Evolutionary conservation across 2,888 invertebrate genomes (phyloP).

Genomic region (Rotaria socialis): DNA sequence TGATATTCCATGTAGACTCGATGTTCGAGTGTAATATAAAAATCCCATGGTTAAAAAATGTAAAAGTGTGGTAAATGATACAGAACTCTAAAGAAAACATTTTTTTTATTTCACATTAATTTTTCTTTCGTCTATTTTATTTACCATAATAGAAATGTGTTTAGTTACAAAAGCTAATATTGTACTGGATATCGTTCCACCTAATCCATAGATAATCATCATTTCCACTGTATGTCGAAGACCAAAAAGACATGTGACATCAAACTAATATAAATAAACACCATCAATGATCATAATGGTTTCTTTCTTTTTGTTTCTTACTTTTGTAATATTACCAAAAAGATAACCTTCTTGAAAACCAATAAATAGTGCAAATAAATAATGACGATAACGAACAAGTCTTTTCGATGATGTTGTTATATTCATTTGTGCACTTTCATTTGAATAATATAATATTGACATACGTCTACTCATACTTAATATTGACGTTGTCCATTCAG

Average conservation of each 20-base stretch:
- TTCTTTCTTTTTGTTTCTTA: background rate
- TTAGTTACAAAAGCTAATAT: background rate
- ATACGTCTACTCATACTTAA: slow-evolving; percentile 7
- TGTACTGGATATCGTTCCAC: background rate
- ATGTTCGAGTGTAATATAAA: background rate
- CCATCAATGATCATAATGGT: background rate
- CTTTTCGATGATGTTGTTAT: background rate
- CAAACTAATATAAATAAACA: background rate
- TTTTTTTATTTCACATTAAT: too few species aligned
- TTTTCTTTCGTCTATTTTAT: too few species aligned
- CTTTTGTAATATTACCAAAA: background rate
- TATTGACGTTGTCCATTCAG: background rate
- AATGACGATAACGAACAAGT: background rate
- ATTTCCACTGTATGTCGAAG: slow-evolving; percentile 16
- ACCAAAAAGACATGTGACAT: slow-evolving; percentile 24
- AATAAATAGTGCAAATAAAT: slow-evolving; percentile 21
- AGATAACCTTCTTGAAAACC: slow-evolving; percentile 24
- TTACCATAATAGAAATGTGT: background rate
- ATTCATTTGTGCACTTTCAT: background rate
- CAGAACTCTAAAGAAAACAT: background rate
- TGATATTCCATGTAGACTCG: background rate
- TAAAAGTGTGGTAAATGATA: background rate
- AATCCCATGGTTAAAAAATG: background rate
- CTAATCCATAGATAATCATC: slow-evolving; percentile 16
- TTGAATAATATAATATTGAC: background rate